These are phyloP conservation scores for Pterocles gutturalis DNA, from an alignment of 2,113 vertebrate species.

Conservation along the genomic window DNA sequence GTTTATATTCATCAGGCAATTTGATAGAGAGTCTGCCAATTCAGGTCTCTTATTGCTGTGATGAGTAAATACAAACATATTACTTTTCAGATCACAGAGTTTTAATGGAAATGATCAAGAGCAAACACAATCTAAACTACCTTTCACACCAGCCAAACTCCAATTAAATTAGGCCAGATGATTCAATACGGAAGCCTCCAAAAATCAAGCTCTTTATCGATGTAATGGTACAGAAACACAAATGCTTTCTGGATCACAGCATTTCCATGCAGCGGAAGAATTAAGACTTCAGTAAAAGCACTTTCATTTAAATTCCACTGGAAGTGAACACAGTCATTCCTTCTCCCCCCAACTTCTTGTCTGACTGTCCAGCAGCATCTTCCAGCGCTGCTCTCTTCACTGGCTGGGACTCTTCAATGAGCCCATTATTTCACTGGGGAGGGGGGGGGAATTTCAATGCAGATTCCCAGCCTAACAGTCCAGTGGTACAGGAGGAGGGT, in stretches of 20 bases:
- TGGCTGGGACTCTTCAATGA: background rate
- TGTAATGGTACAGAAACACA: background rate
- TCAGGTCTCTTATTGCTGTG: background rate
- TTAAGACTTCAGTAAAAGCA: background rate
- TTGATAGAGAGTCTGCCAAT: background rate
- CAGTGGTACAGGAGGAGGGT: rapidly evolving
- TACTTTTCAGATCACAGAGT: constrained; percentile 26
- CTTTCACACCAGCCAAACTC: constrained; percentile 9
- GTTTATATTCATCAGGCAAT: constrained; percentile 34
- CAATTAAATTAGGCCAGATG: constrained; percentile 29
- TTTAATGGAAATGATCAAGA: constrained; percentile 38
- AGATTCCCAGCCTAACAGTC: background rate
- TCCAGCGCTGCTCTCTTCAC: background rate
- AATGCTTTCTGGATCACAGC: constrained; percentile 18
- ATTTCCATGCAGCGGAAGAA: background rate
- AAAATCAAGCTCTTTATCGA: constrained; percentile 12
- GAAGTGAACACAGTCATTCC: background rate
- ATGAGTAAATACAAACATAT: constrained; percentile 45
- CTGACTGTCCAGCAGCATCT: background rate
- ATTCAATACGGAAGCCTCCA: background rate
- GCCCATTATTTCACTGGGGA: background rate
- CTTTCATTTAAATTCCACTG: background rate
- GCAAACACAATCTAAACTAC: constrained; percentile 3
- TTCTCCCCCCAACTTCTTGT: background rate
- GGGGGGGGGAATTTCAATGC: background rate